Evolutionary conservation across 2,888 invertebrate genomes (phyloP).

Genomic region (Blastobasis lacticolella): DNA sequence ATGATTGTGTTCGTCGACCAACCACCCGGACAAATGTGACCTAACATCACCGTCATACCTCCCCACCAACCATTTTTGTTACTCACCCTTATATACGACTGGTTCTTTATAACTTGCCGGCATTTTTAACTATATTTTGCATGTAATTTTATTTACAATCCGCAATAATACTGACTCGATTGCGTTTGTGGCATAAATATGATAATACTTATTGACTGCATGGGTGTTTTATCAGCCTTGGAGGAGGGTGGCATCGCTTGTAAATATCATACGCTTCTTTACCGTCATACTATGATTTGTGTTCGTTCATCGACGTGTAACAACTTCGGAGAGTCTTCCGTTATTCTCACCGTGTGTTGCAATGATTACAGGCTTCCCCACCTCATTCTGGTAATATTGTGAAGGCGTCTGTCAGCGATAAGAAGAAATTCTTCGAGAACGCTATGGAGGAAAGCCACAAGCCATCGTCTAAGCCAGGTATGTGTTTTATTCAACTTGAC

Average conservation of each 20-base stretch:
- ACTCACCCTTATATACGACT: constrained; percentile 38
- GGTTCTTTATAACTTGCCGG: constrained; percentile 50
- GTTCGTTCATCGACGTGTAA: constrained; percentile 1
- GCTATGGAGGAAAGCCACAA: constrained; percentile 95
- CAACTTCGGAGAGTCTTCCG: neutral
- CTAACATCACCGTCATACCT: constrained; percentile 33
- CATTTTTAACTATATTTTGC: constrained; percentile 56
- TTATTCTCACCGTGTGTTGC: neutral
- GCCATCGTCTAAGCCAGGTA: constrained; percentile 88
- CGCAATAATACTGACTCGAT: constrained; percentile 33
- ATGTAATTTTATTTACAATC: constrained; percentile 51
- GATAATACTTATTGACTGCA: constrained; percentile 55
- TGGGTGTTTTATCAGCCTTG: constrained; percentile 59
- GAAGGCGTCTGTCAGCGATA: constrained; percentile 93
- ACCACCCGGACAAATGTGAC: constrained; percentile 34
- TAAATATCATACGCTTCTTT: constrained; percentile 65
- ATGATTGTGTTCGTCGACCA: constrained; percentile 71
- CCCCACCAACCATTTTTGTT: constrained; percentile 52
- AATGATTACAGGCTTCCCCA: constrained; percentile 70
- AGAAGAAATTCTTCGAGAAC: constrained; percentile 95
- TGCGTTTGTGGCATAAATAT: constrained; percentile 17
- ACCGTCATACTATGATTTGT: constrained; percentile 33
- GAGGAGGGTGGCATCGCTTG: constrained; percentile 59
- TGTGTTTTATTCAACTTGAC: too few relatives aligned
- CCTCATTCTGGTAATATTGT: constrained; percentile 82